Percentiles rank a stretch among this genome's conserved stretches.
These are phyloP conservation scores for Pseudoips prasinana DNA, from an alignment of 2,888 invertebrate species.

Conservation along the genomic window DNA sequence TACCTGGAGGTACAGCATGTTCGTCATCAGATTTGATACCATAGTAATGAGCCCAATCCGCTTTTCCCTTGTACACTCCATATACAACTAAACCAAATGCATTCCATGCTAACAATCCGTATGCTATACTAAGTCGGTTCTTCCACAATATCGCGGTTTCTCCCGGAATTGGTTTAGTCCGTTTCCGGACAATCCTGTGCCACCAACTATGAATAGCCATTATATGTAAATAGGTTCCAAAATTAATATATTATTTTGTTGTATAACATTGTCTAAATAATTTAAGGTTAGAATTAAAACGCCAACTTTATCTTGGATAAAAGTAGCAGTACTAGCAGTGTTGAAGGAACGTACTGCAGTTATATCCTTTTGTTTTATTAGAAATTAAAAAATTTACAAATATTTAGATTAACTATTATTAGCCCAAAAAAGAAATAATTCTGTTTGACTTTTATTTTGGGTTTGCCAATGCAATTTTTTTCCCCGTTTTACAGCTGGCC, in stretches of 20 bases:
- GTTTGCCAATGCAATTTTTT: too few species aligned
- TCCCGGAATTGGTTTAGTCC: constrained; percentile 66
- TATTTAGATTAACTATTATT: too few species aligned
- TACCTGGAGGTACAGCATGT: constrained; percentile 80
- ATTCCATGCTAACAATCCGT: constrained; percentile 87
- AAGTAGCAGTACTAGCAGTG: too few species aligned
- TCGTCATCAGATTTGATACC: constrained; percentile 85
- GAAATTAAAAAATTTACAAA: too few species aligned
- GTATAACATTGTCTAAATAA: constrained; percentile 5
- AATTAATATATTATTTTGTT: constrained; percentile 4
- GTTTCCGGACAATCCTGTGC: constrained; percentile 62
- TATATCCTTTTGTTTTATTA: too few species aligned
- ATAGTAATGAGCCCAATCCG: constrained; percentile 85
- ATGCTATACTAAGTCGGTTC: constrained; percentile 82
- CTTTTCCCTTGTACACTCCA: constrained; percentile 81
- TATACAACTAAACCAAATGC: constrained; percentile 85
- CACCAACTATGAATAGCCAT: constrained; percentile 63
- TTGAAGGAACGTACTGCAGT: too few species aligned
- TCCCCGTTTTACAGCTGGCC: too few species aligned
- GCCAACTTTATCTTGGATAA: neutral
- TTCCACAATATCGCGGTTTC: constrained; percentile 83
- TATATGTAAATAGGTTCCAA: neutral
- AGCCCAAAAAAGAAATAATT: too few species aligned
- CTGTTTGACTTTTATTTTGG: too few species aligned
- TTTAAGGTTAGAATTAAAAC: constrained; percentile 9